Percentiles rank a stretch among this genome's conserved stretches.
Conservation (phyloP, 2,797 vertebrate species). For the Champsocephalus gunnari region DNA sequence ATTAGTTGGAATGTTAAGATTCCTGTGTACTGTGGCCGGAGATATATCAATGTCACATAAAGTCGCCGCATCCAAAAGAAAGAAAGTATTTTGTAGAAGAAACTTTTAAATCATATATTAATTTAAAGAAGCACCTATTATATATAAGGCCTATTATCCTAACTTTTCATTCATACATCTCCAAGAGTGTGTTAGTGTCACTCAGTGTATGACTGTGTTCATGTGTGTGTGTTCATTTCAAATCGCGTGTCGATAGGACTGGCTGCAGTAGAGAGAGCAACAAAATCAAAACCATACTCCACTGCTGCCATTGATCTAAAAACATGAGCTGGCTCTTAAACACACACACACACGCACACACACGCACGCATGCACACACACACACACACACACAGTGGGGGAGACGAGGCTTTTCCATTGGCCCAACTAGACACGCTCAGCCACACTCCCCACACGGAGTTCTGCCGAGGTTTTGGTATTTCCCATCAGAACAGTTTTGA, state of each 20-base stretch:
- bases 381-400: conserved; percentile 18
- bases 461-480: conserved; percentile 69
- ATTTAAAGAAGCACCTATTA: too few relatives aligned
- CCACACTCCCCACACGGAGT: conserved; percentile 71
- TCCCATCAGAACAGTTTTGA: conserved; percentile 61
- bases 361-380: conserved; percentile 25
- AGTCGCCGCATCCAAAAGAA: conserved; percentile 34
- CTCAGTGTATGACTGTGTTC: conserved; percentile 5
- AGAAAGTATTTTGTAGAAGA: too few relatives aligned
- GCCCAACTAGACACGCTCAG: conserved; percentile 65
- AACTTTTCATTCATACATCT: not conserved
- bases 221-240: conserved; percentile 38
- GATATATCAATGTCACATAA: conserved; percentile 74
- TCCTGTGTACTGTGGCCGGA: conserved; percentile 70
- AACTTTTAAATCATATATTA: too few relatives aligned
- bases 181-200: not conserved
- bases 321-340: conserved; percentile 57
- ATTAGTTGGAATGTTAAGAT: conserved; percentile 83
- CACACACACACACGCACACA: conserved; percentile 36
- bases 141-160: not conserved
- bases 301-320: conserved; percentile 62
- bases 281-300: conserved; percentile 63
- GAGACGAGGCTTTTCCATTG: conserved; percentile 74
- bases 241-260: conserved; percentile 39
- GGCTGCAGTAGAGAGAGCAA: conserved; percentile 49